These are phyloP conservation scores for Cygnus olor DNA, from an alignment of 2,797 vertebrate species.

Conservation along the genomic window DNA sequence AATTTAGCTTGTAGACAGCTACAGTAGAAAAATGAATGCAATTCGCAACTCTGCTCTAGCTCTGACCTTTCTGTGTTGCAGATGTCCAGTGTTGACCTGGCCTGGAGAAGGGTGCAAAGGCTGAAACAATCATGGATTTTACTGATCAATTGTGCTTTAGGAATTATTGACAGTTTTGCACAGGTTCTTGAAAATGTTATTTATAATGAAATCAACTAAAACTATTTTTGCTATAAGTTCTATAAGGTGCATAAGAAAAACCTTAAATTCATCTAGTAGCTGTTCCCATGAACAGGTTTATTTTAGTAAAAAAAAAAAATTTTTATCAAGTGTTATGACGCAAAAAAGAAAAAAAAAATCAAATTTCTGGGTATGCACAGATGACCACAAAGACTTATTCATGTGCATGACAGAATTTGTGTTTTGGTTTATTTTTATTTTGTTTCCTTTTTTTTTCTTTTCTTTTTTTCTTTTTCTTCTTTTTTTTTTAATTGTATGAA, in stretches of 20 bases:
- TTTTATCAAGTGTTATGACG: conserved; percentile 92
- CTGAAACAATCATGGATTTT: conserved; percentile 94
- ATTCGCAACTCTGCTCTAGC: conserved; percentile 45
- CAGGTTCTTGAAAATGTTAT: conserved; percentile 92
- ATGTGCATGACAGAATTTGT: conserved; percentile 90
- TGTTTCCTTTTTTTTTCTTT: conserved; percentile 63
- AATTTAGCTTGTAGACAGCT: neutral
- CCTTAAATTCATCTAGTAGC: conserved; percentile 92
- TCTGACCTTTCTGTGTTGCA: conserved; percentile 78
- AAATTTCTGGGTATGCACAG: conserved; percentile 85
- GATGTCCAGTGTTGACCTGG: conserved; percentile 80
- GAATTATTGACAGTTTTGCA: conserved; percentile 93
- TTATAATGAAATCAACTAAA: conserved; percentile 92
- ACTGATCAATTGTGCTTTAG: conserved; percentile 92
- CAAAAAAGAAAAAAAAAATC: conserved; percentile 81
- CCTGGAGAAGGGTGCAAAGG: conserved; percentile 84
- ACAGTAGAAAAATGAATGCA: neutral
- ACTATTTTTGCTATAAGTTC: conserved; percentile 97
- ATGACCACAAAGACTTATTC: conserved; percentile 86
- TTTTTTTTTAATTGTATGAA: conserved; percentile 81
- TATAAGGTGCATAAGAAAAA: conserved; percentile 90
- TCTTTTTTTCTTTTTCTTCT: conserved; percentile 65
- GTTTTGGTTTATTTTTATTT: conserved; percentile 85
- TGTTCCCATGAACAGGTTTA: conserved; percentile 93
- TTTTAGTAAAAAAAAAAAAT: conserved; percentile 95